Evolutionary conservation across 2,888 invertebrate species (phyloP), one percentile per base, ranked within the genome.

Genomic region (Urechis unicinctus): DNA sequence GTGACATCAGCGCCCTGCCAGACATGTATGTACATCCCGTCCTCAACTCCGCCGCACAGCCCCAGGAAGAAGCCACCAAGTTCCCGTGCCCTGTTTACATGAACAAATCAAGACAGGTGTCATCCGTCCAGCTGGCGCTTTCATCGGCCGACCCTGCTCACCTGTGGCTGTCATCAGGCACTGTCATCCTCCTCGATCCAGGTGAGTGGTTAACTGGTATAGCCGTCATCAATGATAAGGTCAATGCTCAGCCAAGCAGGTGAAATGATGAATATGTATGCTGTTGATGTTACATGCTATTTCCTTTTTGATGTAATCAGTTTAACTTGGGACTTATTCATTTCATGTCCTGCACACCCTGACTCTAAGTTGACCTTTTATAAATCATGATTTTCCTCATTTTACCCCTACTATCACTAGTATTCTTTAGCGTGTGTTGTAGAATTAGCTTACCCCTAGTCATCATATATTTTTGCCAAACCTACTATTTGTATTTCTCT

Each of bases 81-180:
- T 73, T 69, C 49, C 52, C 66, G 30, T 71, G 74, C 52, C 74
- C 75, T 25, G 66, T 74, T 13, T 75, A 63, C 61, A 71, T 73
- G 64, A 74, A 74, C 59, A 71, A 66, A 65, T 70, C 72, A 52
- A 67, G 74, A 3, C 72, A 74, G 57, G 69, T 72, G 29, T 57
- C 64, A 31, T 63, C 68, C 25, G 61, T 65, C 13, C 59, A 60
- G 6, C 55, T 75, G 21, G 67, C 69, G 5, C 60, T 74, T 30
- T 59, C 5, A 66, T 13, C 72, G 9, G 60, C 62, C 3, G 67
- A 69, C 28, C 24, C 13, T 22, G 67, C 68, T 24, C 21, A 17
- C 21, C 62, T 63, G 9, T 75, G 73, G 72, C 61, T 60, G 4
- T 59, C 70, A 28, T 56, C 68, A 2, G 64, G 68, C 49, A 63